Evolutionary conservation across 2,113 vertebrate species (phyloP).

Genomic region (Lamprologus sp.): DNA sequence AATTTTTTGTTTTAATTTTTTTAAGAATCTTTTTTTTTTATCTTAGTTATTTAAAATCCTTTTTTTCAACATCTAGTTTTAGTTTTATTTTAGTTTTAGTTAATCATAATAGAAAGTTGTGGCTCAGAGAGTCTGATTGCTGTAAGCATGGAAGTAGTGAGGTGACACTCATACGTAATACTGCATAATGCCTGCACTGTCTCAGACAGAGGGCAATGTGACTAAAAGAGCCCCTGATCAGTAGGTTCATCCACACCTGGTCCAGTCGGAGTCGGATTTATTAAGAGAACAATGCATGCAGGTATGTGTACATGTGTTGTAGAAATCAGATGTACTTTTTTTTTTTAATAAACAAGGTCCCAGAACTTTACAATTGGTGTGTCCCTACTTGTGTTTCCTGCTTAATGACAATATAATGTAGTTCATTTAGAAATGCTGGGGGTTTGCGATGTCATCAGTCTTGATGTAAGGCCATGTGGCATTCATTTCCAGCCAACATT

Average conservation of each 20-base stretch:
- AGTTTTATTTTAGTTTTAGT: not conserved
- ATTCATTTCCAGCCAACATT: conserved; percentile 16
- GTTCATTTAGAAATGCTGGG: not conserved
- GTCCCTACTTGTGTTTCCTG: not conserved
- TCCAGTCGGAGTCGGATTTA: not conserved
- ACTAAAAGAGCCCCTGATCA: not conserved
- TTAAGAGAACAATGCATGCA: not conserved
- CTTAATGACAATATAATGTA: not conserved
- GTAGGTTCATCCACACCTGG: not conserved
- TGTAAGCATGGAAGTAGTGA: not conserved
- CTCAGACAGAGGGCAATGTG: not conserved
- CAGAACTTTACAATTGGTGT: not conserved
- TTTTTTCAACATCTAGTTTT: not conserved
- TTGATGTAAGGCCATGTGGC: not conserved
- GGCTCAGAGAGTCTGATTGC: not conserved
- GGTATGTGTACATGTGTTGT: not conserved
- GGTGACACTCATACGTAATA: not conserved
- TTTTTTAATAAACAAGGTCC: rapidly evolving
- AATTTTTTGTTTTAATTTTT: not conserved
- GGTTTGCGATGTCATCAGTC: not conserved
- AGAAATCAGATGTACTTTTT: not conserved
- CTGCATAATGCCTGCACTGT: not conserved
- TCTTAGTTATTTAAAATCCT: not conserved
- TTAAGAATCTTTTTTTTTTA: rapidly evolving
- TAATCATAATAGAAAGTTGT: not conserved